phyloP scores from a whole-genome alignment of 2,888 invertebrate species.

The Spodoptera picta region DNA sequence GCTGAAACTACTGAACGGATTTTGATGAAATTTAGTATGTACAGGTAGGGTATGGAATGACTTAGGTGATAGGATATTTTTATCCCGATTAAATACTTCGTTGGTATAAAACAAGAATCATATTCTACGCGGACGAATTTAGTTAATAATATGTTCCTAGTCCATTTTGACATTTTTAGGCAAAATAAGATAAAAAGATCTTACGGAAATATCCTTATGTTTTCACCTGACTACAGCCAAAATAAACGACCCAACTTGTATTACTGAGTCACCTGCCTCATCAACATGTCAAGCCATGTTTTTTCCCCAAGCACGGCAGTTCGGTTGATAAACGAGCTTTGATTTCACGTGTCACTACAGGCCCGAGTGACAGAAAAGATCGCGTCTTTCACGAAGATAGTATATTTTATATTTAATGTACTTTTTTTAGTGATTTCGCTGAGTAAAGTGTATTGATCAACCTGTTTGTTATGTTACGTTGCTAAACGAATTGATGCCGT shows the following conservation, averaged over 20 bases:
- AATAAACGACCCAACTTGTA: constrained; percentile 3
- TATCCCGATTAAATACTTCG: no score
- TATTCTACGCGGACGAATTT: no score
- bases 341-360: constrained; percentile 58
- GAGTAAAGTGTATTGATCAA: constrained; percentile 43
- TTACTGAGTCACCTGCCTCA: constrained; percentile 32
- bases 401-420: constrained; percentile 51
- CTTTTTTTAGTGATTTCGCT: constrained; percentile 31
- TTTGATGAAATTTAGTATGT: no score
- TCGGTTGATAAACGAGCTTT: constrained; percentile 60
- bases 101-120: no score
- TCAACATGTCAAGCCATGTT: constrained; percentile 38
- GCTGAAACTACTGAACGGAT: no score
- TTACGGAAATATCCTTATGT: no score
- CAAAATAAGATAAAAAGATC: no score
- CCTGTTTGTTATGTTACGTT: constrained; percentile 14
- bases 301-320: constrained; percentile 45
- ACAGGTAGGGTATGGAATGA: no score
- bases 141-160: no score
- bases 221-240: no score
- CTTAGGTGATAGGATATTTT: no score
- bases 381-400: constrained; percentile 35
- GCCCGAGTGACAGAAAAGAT: constrained; percentile 53
- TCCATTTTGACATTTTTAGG: no score
- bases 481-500: constrained; percentile 6